These are phyloP conservation scores for Echinops telfairi DNA, from an alignment of 2,113 vertebrate genomes.

Conservation along the genomic window DNA sequence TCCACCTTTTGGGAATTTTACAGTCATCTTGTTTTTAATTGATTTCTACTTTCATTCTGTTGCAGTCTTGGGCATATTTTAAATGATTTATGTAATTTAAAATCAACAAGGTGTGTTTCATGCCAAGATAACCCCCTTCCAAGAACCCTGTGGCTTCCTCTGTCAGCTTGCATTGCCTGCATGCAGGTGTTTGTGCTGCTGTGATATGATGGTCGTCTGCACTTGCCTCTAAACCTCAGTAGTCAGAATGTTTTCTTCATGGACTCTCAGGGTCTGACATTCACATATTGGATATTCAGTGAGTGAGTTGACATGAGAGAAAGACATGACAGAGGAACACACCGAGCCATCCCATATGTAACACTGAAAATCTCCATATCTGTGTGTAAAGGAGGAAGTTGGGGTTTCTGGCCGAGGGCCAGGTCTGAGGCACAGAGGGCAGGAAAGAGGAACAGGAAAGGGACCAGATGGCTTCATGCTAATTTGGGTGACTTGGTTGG, in stretches of 20 bases:
- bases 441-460: background rate
- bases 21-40: too few species aligned
- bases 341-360: fast-evolving
- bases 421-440: background rate
- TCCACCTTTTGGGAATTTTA: too few species aligned
- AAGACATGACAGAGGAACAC: background rate
- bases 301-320: too few species aligned
- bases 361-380: background rate
- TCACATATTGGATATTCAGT: too few species aligned
- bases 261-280: too few species aligned
- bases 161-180: background rate
- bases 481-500: too few species aligned
- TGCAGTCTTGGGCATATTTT: too few species aligned
- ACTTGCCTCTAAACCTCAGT: background rate
- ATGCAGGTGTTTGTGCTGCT: too few species aligned
- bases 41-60: too few species aligned
- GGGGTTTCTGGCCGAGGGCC: background rate
- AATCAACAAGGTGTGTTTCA: background rate
- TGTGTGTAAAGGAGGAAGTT: background rate
- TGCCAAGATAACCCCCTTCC: background rate
- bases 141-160: background rate
- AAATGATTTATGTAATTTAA: background rate
- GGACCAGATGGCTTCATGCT: too few species aligned
- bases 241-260: background rate
- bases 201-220: background rate